Percentiles rank a stretch among this genome's conserved stretches.
Conservation (phyloP, 2,888 invertebrate species). For the Blera fallax region DNA sequence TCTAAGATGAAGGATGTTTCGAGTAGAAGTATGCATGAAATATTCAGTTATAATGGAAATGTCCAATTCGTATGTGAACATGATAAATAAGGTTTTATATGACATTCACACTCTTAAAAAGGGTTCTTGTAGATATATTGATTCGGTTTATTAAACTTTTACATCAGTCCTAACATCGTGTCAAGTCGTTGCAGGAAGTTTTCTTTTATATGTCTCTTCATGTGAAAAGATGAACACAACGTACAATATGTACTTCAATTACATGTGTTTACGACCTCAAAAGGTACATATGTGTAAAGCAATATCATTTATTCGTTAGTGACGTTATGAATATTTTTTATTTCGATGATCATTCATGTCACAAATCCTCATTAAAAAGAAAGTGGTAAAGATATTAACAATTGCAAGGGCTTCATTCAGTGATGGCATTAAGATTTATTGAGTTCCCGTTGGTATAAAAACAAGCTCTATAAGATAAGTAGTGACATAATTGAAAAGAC, state of each 20-base stretch:
- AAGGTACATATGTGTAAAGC: background rate
- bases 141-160: constrained; percentile 26
- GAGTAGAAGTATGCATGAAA: constrained; percentile 5
- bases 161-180: background rate
- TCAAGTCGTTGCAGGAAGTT: background rate
- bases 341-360: no score
- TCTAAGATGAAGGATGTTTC: background rate
- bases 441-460: no score
- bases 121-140: background rate
- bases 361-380: background rate
- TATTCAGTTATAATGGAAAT: constrained; percentile 18
- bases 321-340: no score
- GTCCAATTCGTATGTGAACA: constrained; percentile 26
- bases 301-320: background rate
- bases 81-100: constrained; percentile 17
- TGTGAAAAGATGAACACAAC: background rate
- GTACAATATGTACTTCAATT: background rate
- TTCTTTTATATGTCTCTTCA: background rate
- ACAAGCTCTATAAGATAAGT: no score
- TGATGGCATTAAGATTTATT: no score
- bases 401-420: no score
- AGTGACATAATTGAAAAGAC: no score
- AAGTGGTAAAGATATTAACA: no score
- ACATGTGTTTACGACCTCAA: background rate
- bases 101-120: constrained; percentile 16